Evolutionary conservation across 2,888 invertebrate genomes (phyloP).

Genomic region (Sycophila texana): DNA sequence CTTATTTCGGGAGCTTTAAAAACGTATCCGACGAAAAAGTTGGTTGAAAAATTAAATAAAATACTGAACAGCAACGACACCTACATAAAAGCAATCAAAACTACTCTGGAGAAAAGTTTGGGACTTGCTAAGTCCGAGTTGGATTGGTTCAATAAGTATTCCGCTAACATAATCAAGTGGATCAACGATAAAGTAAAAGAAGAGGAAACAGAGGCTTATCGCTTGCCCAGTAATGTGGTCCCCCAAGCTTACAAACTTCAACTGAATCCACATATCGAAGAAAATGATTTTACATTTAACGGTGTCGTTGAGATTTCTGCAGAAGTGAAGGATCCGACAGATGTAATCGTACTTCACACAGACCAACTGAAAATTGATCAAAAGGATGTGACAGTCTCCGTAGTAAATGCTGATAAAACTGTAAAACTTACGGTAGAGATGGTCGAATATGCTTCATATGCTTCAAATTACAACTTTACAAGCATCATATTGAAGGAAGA

Average conservation of each 20-base stretch:
- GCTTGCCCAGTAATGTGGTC: constrained; percentile 77
- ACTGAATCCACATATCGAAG: constrained; percentile 76
- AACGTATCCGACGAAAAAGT: constrained; percentile 62
- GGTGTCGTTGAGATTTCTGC: constrained; percentile 64
- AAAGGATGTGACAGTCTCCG: neutral
- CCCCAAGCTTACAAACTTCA: constrained; percentile 78
- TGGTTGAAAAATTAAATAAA: constrained; percentile 59
- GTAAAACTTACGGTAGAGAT: constrained; percentile 4
- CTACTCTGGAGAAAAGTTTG: constrained; percentile 58
- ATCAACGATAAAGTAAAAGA: neutral
- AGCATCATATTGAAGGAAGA: constrained; percentile 8
- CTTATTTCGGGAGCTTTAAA: constrained; percentile 62
- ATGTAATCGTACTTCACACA: constrained; percentile 63
- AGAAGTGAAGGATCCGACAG: constrained; percentile 52
- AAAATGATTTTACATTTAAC: constrained; percentile 67
- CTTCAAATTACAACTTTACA: constrained; percentile 40
- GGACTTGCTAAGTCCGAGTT: constrained; percentile 63
- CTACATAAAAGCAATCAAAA: constrained; percentile 51
- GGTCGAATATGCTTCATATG: too few species aligned
- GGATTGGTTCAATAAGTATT: constrained; percentile 59
- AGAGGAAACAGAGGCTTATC: constrained; percentile 68
- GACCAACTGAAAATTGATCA: constrained; percentile 50
- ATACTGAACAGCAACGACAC: constrained; percentile 56
- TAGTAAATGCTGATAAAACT: neutral
- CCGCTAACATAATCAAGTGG: constrained; percentile 23